A percentile compares a stretch with the other conserved stretches of the same genome.
These are phyloP conservation scores for Brachypodius melanocephalos DNA, from an alignment of 2,113 vertebrate genomes.

Conservation along the genomic window DNA sequence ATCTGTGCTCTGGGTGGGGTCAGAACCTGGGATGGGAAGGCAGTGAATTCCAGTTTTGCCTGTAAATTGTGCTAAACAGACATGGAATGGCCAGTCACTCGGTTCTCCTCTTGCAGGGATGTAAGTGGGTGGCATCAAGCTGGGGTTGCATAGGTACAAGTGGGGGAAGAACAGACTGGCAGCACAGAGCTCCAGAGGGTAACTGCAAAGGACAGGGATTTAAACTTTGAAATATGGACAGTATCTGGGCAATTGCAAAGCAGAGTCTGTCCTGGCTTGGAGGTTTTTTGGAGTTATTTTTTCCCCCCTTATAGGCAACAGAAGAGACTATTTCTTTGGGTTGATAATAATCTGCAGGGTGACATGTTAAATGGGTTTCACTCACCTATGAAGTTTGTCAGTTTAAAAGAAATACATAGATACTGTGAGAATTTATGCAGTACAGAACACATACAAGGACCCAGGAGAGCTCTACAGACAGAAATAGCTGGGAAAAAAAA, in stretches of 20 bases:
- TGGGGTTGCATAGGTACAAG: background rate
- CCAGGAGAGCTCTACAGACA: background rate
- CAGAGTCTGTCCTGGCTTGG: background rate
- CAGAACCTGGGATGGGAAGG: background rate
- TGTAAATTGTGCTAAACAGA: background rate
- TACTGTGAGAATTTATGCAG: background rate
- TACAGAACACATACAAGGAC: background rate
- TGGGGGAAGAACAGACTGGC: background rate
- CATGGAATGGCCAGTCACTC: background rate
- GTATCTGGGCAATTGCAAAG: background rate
- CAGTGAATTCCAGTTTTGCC: background rate
- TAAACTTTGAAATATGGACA: background rate
- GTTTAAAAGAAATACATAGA: background rate
- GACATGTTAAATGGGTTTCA: background rate
- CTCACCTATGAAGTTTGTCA: background rate
- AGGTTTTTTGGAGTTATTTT: background rate
- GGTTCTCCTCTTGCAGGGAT: background rate
- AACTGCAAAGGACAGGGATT: background rate
- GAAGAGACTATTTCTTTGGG: background rate
- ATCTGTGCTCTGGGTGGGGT: background rate
- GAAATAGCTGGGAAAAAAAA: background rate
- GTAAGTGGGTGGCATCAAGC: background rate
- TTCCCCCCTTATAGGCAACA: accelerated
- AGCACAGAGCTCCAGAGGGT: background rate
- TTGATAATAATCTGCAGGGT: background rate